These are phyloP conservation scores for Eustalomyia histrio DNA, from an alignment of 2,888 invertebrate genomes.

Conservation along the genomic window DNA sequence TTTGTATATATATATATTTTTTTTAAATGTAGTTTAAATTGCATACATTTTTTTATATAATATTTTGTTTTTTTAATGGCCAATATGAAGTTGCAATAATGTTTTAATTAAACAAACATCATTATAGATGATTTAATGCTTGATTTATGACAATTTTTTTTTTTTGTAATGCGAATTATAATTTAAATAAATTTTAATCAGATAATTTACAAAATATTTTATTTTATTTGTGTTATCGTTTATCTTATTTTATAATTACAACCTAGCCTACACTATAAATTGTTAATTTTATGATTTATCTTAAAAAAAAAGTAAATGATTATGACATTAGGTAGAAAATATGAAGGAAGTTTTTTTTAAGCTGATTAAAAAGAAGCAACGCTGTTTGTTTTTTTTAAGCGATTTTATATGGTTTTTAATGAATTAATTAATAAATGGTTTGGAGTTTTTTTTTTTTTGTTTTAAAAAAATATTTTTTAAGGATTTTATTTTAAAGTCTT, in stretches of 20 bases:
- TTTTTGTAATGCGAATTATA: constrained; percentile 3
- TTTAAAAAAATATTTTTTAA: not conserved
- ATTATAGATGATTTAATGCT: constrained; percentile 56
- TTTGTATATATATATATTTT: too few species aligned
- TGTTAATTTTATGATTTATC: not conserved
- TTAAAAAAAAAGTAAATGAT: not conserved
- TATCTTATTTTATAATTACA: constrained; percentile 38
- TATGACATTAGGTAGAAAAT: constrained; percentile 4
- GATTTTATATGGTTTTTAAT: not conserved
- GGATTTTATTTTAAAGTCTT: not conserved
- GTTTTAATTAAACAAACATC: constrained; percentile 55
- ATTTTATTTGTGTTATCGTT: not conserved
- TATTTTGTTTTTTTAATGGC: constrained; percentile 33
- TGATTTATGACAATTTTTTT: constrained; percentile 48
- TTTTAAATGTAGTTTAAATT: constrained; percentile 25
- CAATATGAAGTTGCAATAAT: constrained; percentile 42
- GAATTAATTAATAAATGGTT: not conserved
- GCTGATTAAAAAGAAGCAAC: constrained; percentile 2
- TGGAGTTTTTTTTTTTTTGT: not conserved
- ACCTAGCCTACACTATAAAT: constrained; percentile 32
- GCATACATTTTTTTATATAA: not conserved
- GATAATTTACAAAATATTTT: constrained; percentile 58
- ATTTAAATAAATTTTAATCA: constrained; percentile 22
- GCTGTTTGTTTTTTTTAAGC: not conserved
- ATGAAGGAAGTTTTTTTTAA: not conserved